Evolutionary conservation across 2,888 invertebrate genomes (phyloP), one percentile per base, ranked within the genome.

Genomic region (Cheilosia urbana): DNA sequence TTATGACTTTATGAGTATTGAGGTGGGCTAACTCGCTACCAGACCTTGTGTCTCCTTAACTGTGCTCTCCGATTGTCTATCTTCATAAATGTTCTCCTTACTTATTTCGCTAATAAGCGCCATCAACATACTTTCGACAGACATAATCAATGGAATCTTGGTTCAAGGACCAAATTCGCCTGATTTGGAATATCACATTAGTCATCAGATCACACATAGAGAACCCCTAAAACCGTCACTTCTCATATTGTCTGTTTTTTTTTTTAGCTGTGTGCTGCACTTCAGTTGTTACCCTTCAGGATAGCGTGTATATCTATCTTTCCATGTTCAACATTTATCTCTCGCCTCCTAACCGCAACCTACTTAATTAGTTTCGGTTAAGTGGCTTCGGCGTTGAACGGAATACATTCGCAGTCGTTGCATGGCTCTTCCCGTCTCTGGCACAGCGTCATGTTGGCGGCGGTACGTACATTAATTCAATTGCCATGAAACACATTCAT

Each of bases 311-410:
- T 24, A 3, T 49, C 27, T 24, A 9, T 45, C 24, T 11, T 11
- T 51, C 30, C 30, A 24, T 6, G 9, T 30, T 40, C 19, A 19
- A 13, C 19, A 19, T 13, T 6, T 24, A 30, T 30, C 30, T 30
- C 15, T 21, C 9, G 19, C n/a, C 47, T 60, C n/a, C n/a, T 60
- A 15, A 19, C 55, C 72, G 17, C 53, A 66, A 40, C 45, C 53
- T 75, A 62, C 75, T 79, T 71, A 69, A 79, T 79, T 79, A 84
- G 71, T 62, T 75, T 84, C 24, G 71, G 58, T 49, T 65, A 49
- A 75, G 75, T 65, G 75, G 58, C 65, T 62, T 65, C 47, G 27
- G 63, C 75, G 71, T 72, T 72, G 53, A 47, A 47, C 62, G 62
- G 24, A 57, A 34, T 47, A 24, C 55, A 27, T 53, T 73, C 21